Percentiles rank a stretch among this genome's conserved stretches.
Conservation (phyloP, 2,797 vertebrate genomes). For the Chelon labrosus region DNA sequence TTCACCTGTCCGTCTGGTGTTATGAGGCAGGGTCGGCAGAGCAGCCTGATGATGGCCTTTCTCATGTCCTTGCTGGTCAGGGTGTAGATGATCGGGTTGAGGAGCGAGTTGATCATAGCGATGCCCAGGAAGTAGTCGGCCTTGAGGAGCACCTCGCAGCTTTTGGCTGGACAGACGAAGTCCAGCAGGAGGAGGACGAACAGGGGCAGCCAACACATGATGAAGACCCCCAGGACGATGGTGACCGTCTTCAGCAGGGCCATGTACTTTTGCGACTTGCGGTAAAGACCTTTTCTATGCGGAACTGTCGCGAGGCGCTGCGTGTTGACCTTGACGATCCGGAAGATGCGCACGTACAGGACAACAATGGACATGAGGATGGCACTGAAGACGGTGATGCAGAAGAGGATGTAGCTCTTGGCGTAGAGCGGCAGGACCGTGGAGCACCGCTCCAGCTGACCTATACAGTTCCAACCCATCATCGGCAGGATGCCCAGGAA, state of each 20-base stretch:
- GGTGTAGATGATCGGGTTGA: constrained; percentile 95
- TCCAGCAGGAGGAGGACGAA: constrained; percentile 91
- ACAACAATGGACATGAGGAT: constrained; percentile 89
- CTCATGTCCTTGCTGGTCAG: constrained; percentile 92
- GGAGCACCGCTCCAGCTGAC: constrained; percentile 86
- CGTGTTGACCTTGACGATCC: constrained; percentile 88
- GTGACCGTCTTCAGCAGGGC: constrained; percentile 91
- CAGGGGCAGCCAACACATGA: constrained; percentile 91
- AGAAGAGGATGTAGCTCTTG: constrained; percentile 92
- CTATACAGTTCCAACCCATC: constrained; percentile 93
- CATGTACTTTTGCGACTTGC: constrained; percentile 89
- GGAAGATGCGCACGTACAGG: constrained; percentile 91
- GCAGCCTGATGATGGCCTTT: constrained; percentile 85
- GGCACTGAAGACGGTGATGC: constrained; percentile 86
- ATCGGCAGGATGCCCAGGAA: constrained; percentile 89
- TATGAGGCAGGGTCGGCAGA: constrained; percentile 84
- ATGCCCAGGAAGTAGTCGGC: constrained; percentile 92
- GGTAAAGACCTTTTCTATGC: constrained; percentile 76
- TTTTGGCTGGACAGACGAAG: constrained; percentile 81
- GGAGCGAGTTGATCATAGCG: constrained; percentile 92
- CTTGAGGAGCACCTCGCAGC: constrained; percentile 86
- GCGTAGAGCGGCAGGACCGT: constrained; percentile 91
- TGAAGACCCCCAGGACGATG: constrained; percentile 91
- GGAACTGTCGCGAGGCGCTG: constrained; percentile 74
- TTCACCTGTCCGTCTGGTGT: constrained; percentile 84